phyloP scores from a whole-genome alignment of 2,888 invertebrate genomes.

The Rhamnusium bicolor region DNA sequence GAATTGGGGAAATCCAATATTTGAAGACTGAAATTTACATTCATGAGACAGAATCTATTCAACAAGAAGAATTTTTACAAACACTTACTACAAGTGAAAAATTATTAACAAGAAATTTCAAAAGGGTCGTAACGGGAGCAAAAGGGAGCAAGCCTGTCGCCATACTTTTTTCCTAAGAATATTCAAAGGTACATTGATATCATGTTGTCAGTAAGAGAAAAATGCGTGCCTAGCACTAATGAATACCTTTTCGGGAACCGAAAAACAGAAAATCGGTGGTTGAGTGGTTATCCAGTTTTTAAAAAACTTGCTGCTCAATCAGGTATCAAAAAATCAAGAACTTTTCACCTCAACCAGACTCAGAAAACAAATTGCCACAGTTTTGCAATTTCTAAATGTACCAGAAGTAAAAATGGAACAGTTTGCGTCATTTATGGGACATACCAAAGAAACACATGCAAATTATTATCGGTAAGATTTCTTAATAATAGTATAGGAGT shows the following conservation, averaged over 20 bases:
- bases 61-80: neutral
- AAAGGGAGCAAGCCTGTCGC: constrained; percentile 29
- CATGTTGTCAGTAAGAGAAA: constrained; percentile 4
- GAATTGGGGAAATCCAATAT: constrained; percentile 28
- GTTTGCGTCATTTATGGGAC: constrained; percentile 4
- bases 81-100: neutral
- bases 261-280: neutral
- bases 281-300: neutral
- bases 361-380: constrained; percentile 13
- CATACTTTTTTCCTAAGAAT: constrained; percentile 16
- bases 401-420: constrained; percentile 4
- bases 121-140: constrained; percentile 19
- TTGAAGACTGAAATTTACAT: neutral
- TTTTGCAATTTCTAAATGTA: constrained; percentile 5
- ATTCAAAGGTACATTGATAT: constrained; percentile 2
- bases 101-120: neutral
- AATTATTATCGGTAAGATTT: neutral
- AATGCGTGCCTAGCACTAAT: constrained; percentile 1
- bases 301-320: neutral
- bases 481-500: no score
- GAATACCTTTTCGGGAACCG: constrained; percentile 3
- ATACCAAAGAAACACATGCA: constrained; percentile 4
- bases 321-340: neutral
- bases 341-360: neutral
- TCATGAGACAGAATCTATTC: no score